Evolutionary conservation across 2,888 invertebrate species (phyloP).

Genomic region (Erpobdella octoculata): DNA sequence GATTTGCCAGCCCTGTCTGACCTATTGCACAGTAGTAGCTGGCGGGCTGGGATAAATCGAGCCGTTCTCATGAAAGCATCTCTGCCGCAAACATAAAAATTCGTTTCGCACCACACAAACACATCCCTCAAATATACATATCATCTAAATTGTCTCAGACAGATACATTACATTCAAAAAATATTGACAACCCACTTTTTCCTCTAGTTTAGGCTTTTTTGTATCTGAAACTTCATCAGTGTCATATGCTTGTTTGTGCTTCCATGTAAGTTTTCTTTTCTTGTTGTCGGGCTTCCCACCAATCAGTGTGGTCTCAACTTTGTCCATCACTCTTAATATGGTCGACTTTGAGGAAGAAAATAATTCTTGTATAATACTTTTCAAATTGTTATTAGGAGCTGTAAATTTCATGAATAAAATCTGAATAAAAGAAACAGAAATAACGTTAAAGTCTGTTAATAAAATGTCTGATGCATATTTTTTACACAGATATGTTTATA

Average conservation of each 20-base stretch:
- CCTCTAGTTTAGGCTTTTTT: not conserved
- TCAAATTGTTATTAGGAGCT: not conserved
- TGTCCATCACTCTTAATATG: not conserved
- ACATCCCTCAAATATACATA: no score
- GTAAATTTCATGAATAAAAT: not conserved
- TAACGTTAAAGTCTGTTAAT: not conserved
- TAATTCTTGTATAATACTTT: not conserved
- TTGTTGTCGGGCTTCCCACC: not conserved
- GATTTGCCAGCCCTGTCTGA: no score
- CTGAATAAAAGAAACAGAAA: not conserved
- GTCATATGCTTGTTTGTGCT: conserved; percentile 14
- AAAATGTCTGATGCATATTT: no score
- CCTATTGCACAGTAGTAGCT: no score
- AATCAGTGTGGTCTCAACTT: no score
- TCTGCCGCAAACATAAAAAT: no score
- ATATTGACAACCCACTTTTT: not conserved
- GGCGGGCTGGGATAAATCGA: no score
- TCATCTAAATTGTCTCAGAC: no score
- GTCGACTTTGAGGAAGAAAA: not conserved
- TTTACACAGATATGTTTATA: no score
- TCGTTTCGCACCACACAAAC: no score
- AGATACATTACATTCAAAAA: no score
- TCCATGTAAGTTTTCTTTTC: conserved; percentile 3
- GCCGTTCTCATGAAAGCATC: no score
- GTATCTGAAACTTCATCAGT: not conserved